phyloP scores from a whole-genome alignment of 2,888 invertebrate species.

The Disparrhopalites patrizii region DNA sequence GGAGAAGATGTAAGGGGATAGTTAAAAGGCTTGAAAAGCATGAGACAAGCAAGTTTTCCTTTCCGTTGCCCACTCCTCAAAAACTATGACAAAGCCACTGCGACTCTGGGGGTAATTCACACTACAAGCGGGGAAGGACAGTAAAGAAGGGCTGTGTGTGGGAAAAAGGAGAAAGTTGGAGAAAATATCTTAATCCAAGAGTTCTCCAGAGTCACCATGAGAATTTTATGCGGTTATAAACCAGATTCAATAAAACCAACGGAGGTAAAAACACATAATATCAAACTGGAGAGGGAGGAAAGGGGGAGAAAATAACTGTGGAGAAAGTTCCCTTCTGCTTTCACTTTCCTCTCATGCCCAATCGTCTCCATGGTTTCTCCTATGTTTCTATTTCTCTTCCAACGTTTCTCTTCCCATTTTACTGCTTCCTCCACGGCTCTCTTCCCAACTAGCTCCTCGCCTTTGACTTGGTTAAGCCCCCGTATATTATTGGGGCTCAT shows the following conservation, averaged over 20 bases:
- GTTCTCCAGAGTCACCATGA: constrained; percentile 4
- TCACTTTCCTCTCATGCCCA: neutral
- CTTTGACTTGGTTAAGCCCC: too few relatives aligned
- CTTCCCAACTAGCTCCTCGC: too few relatives aligned
- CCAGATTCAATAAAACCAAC: constrained; percentile 20
- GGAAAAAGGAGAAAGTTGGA: too few relatives aligned
- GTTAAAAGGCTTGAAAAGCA: too few relatives aligned
- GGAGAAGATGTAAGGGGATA: neutral
- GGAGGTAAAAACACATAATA: constrained; percentile 3
- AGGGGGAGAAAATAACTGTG: neutral
- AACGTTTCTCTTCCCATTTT: too few relatives aligned
- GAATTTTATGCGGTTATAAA: constrained; percentile 26
- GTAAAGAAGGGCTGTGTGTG: too few relatives aligned
- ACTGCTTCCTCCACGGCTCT: too few relatives aligned
- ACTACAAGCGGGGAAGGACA: neutral
- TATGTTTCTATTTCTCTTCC: neutral
- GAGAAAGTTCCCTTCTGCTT: constrained; percentile 2
- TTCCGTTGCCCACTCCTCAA: too few relatives aligned
- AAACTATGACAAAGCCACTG: too few relatives aligned
- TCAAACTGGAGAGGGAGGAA: neutral
- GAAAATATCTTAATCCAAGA: constrained; percentile 3
- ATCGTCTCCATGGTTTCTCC: neutral
- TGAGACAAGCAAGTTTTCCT: neutral
- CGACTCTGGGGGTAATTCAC: too few relatives aligned
- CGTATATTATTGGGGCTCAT: too few relatives aligned